Percentiles rank a stretch among this genome's conserved stretches.
These are phyloP conservation scores for Arnoldichthys spilopterus DNA, from an alignment of 2,797 vertebrate species.

Conservation along the genomic window DNA sequence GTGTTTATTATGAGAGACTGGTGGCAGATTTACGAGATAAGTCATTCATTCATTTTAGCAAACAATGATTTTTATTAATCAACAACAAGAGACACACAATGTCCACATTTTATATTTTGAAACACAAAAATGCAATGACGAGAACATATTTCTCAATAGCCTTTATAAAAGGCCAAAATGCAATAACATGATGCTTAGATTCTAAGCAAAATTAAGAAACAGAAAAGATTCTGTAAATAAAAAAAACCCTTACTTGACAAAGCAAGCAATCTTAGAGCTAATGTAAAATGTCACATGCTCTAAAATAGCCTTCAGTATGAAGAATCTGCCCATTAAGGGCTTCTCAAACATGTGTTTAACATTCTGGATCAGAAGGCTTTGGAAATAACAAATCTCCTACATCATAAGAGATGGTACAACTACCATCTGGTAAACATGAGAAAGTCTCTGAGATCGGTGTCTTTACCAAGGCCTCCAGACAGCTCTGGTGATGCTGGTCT, in stretches of 20 bases:
- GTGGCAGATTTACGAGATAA: not conserved
- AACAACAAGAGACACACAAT: constrained; percentile 61
- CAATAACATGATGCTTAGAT: constrained; percentile 37
- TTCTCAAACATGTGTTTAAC: constrained; percentile 16
- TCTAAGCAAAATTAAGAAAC: constrained; percentile 37
- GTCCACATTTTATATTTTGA: constrained; percentile 47
- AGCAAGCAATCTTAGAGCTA: constrained; percentile 30
- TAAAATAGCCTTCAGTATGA: constrained; percentile 57
- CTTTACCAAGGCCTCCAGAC: constrained; percentile 72
- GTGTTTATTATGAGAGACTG: not conserved
- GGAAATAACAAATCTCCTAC: constrained; percentile 55
- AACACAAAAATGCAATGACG: constrained; percentile 35
- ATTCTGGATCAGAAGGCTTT: not conserved
- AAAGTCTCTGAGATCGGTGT: constrained; percentile 28
- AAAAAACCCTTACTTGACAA: constrained; percentile 29
- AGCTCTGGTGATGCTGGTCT: constrained; percentile 26
- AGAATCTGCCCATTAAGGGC: constrained; percentile 31
- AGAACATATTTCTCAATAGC: constrained; percentile 42
- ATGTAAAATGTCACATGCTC: no score
- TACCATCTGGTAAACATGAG: constrained; percentile 51
- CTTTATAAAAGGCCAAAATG: constrained; percentile 44
- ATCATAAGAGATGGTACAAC: constrained; percentile 45
- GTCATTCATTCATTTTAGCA: constrained; percentile 1
- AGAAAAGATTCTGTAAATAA: constrained; percentile 35
- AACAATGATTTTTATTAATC: constrained; percentile 54